Evolutionary conservation across 2,888 invertebrate species (phyloP).

Genomic region (Steinernema hermaphroditum): DNA sequence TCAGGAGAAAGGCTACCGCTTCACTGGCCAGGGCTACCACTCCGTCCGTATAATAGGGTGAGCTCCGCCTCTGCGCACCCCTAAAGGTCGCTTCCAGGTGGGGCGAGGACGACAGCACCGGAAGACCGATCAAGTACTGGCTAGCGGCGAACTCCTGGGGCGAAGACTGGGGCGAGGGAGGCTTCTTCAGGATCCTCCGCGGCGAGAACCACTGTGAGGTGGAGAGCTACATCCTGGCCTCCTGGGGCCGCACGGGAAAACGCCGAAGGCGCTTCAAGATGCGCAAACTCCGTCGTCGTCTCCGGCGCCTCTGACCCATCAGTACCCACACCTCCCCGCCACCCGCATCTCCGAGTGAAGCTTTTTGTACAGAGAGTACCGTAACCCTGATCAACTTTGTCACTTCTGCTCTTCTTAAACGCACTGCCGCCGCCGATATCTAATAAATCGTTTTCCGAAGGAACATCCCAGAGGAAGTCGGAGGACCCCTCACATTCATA

Average conservation of each 20-base stretch:
- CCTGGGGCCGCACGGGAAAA: slow-evolving; percentile 61
- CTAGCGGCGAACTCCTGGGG: slow-evolving; percentile 94
- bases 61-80: slow-evolving; percentile 34
- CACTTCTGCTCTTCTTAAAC: too few species aligned
- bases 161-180: slow-evolving; percentile 84
- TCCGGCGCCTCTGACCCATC: slow-evolving; percentile 32
- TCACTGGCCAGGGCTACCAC: slow-evolving; percentile 73
- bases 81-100: slow-evolving; percentile 70
- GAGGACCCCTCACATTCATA: too few species aligned
- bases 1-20: slow-evolving; percentile 47
- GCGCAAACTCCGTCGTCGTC: slow-evolving; percentile 51
- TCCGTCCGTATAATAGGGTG: slow-evolving; percentile 85
- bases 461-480: too few species aligned
- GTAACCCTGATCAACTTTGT: background rate
- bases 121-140: slow-evolving; percentile 79
- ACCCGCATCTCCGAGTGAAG: slow-evolving; percentile 5
- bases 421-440: too few species aligned
- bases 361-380: slow-evolving; percentile 2
- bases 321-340: background rate
- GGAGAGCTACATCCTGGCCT: slow-evolving; percentile 81
- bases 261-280: slow-evolving; percentile 57
- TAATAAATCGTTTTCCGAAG: too few species aligned
- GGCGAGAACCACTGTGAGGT: slow-evolving; percentile 86
- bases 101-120: slow-evolving; percentile 76
- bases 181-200: slow-evolving; percentile 83